phyloP scores from a whole-genome alignment of 2,888 invertebrate species.

The Dolichopus griseipennis region DNA sequence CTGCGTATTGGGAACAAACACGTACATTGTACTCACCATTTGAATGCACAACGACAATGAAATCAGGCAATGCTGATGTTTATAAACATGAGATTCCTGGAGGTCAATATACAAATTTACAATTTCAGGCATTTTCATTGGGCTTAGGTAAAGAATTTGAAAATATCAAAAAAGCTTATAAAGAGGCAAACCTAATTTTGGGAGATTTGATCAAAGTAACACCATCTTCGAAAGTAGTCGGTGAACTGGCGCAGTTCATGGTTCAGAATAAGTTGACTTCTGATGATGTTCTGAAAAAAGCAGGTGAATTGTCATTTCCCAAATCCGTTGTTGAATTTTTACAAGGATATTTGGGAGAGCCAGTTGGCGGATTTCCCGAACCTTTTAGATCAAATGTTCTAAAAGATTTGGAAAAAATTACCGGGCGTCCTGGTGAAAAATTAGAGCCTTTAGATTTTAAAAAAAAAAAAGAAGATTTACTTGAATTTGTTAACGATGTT shows the following conservation, averaged over 20 bases:
- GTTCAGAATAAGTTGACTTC: slow-evolving; percentile 86
- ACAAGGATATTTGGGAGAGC: slow-evolving; percentile 85
- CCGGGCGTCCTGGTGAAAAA: slow-evolving; percentile 77
- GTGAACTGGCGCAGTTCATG: slow-evolving; percentile 96
- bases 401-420: slow-evolving; percentile 65
- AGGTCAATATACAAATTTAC: slow-evolving; percentile 94
- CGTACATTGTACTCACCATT: slow-evolving; percentile 89
- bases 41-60: slow-evolving; percentile 93
- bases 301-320: slow-evolving; percentile 90
- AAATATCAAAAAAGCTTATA: slow-evolving; percentile 81
- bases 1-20: slow-evolving; percentile 94
- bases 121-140: slow-evolving; percentile 92
- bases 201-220: slow-evolving; percentile 96
- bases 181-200: slow-evolving; percentile 80
- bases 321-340: slow-evolving; percentile 90
- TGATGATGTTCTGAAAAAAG: slow-evolving; percentile 67
- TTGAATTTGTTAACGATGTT: slow-evolving; percentile 56
- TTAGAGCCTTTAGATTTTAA: slow-evolving; percentile 73
- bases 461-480: slow-evolving; percentile 59
- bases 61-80: slow-evolving; percentile 92
- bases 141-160: slow-evolving; percentile 91
- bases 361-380: slow-evolving; percentile 90
- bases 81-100: slow-evolving; percentile 96
- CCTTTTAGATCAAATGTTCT: slow-evolving; percentile 67
- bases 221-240: slow-evolving; percentile 93